Evolutionary conservation across 2,888 invertebrate species (phyloP).

Genomic region (Criorhina ranunculi): DNA sequence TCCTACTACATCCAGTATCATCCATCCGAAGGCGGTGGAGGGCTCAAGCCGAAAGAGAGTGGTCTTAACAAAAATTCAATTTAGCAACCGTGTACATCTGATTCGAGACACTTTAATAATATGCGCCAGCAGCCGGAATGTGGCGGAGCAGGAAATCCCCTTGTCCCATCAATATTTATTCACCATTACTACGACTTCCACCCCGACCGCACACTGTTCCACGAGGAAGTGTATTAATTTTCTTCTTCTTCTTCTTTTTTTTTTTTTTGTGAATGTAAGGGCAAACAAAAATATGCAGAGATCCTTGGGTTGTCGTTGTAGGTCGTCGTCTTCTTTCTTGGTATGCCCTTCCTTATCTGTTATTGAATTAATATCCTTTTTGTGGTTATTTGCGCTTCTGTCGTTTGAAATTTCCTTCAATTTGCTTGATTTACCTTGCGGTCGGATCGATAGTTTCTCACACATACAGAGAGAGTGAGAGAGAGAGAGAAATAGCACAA

Average conservation of each 20-base stretch:
- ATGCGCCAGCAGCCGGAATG: conserved; percentile 7
- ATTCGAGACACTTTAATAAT: conserved; percentile 59
- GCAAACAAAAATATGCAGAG: conserved; percentile 26
- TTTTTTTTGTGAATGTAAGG: too few species aligned
- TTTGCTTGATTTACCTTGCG: conserved; percentile 47
- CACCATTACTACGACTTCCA: conserved; percentile 43
- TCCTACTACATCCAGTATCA: background rate
- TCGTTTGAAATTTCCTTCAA: conserved; percentile 37
- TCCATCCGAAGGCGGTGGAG: conserved; percentile 1
- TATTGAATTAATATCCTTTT: conserved; percentile 65
- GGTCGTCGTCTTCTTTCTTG: conserved; percentile 5
- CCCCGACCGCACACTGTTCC: background rate
- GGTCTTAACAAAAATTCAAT: conserved; percentile 57
- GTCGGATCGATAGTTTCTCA: conserved; percentile 36
- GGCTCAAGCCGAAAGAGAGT: background rate
- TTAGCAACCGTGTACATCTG: conserved; percentile 60
- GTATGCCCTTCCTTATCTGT: background rate
- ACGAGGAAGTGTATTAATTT: conserved; percentile 48
- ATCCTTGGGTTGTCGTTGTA: conserved; percentile 1
- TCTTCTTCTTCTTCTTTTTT: conserved; percentile 11
- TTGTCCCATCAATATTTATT: conserved; percentile 69
- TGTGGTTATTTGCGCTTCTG: conserved; percentile 61
- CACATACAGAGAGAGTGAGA: background rate
- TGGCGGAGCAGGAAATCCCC: conserved; percentile 21
- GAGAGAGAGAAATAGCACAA: background rate